Evolutionary conservation across 2,797 vertebrate species (phyloP).

Genomic region (Leptodactylus fallax): DNA sequence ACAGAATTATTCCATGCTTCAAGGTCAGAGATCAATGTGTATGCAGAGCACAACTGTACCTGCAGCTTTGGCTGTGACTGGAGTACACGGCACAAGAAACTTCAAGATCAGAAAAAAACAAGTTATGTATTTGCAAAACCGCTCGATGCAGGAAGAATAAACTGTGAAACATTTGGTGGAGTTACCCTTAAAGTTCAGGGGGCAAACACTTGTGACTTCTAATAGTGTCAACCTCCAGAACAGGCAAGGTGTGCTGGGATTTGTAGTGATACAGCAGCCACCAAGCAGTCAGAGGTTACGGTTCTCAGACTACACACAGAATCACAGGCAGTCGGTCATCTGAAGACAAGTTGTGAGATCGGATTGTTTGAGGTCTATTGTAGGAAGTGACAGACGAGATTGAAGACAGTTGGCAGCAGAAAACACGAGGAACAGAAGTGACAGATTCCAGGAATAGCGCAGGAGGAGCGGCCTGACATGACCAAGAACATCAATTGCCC

Average conservation of each 20-base stretch:
- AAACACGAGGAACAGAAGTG: constrained; percentile 13
- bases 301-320: constrained; percentile 17
- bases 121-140: too few relatives aligned
- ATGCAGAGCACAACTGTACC: too few relatives aligned
- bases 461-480: neutral
- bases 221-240: neutral
- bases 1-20: too few relatives aligned
- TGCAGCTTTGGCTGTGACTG: too few relatives aligned
- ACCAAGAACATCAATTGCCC: neutral
- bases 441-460: constrained; percentile 29
- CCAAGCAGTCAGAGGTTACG: neutral
- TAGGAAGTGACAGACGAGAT: constrained; percentile 34
- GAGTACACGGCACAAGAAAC: too few relatives aligned
- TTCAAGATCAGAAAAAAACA: too few relatives aligned
- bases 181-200: too few relatives aligned
- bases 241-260: neutral
- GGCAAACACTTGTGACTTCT: too few relatives aligned
- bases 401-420: constrained; percentile 21
- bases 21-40: too few relatives aligned
- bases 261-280: neutral
- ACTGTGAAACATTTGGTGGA: too few relatives aligned
- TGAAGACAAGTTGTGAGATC: neutral
- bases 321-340: neutral
- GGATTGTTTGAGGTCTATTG: neutral
- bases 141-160: too few relatives aligned